Conservation (phyloP, 2,888 invertebrate species). For the Lepidonotus clava region DNA sequence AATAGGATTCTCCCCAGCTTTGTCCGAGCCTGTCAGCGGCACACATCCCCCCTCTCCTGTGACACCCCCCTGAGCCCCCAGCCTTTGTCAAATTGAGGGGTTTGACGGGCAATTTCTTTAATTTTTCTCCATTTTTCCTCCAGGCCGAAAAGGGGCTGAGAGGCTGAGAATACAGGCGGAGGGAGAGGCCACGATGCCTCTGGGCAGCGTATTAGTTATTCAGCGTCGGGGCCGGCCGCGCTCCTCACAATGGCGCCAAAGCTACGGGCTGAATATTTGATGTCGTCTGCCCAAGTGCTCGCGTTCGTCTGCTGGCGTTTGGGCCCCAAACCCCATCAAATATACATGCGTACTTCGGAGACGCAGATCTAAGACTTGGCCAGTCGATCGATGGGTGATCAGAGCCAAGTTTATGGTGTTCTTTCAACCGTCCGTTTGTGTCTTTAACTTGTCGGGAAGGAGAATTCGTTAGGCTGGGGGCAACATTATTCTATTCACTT, state of each 20-base stretch:
- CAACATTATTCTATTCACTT: too few species aligned
- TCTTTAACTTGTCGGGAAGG: not conserved
- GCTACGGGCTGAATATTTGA: constrained; percentile 1
- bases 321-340: not conserved
- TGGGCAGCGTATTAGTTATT: not conserved
- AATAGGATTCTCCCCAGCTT: not conserved
- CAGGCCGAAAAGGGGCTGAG: not conserved
- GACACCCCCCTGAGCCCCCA: not conserved
- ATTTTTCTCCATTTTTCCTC: constrained; percentile 38
- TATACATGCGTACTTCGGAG: not conserved
- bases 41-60: constrained; percentile 14
- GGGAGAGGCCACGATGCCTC: too few species aligned
- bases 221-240: not conserved
- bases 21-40: not conserved
- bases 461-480: constrained; percentile 4
- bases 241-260: constrained; percentile 20
- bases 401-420: not conserved
- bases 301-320: constrained; percentile 25
- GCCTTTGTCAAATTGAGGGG: constrained; percentile 34
- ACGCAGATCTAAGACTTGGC: constrained; percentile 13
- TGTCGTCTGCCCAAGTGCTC: constrained; percentile 11
- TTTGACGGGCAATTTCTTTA: constrained; percentile 37
- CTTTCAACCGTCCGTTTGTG: not conserved
- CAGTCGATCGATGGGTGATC: not conserved
- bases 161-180: constrained; percentile 3